These are phyloP conservation scores for Andricus curvator DNA, from an alignment of 2,888 invertebrate species.

Conservation along the genomic window DNA sequence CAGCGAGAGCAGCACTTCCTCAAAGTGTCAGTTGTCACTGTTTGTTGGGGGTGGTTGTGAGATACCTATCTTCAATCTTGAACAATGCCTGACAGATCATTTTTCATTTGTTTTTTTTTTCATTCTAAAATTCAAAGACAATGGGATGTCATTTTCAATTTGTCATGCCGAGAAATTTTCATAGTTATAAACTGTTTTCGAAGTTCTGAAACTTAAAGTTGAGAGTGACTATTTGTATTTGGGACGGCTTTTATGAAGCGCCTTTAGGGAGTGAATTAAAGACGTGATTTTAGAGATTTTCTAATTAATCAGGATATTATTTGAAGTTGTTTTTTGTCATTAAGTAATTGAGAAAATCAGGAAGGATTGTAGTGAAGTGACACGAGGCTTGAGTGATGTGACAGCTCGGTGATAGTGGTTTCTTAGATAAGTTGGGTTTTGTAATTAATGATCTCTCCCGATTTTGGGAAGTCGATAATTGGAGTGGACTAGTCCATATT, in stretches of 20 bases:
- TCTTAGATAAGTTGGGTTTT: constrained; percentile 21
- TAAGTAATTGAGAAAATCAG: constrained; percentile 6
- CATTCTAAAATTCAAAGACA: neutral
- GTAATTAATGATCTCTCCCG: neutral
- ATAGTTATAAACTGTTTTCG: neutral
- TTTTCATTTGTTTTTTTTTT: neutral
- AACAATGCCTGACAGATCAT: neutral
- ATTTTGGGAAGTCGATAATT: constrained; percentile 6
- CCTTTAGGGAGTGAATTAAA: neutral
- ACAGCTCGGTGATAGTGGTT: constrained; percentile 7
- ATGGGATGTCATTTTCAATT: neutral
- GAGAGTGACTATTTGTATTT: neutral
- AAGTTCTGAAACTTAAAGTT: neutral
- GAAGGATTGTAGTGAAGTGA: constrained; percentile 16
- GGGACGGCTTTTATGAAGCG: neutral
- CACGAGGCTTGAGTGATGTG: constrained; percentile 25
- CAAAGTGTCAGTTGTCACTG: constrained; percentile 33
- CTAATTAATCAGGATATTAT: neutral
- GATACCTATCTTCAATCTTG: neutral
- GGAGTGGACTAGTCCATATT: neutral
- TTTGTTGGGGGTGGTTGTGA: constrained; percentile 26
- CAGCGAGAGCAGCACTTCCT: neutral
- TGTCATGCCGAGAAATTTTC: neutral
- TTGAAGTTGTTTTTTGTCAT: neutral
- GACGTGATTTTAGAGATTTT: neutral